phyloP scores from a whole-genome alignment of 1,140 invertebrate genomes.

The Amphibalanus amphitrite region DNA sequence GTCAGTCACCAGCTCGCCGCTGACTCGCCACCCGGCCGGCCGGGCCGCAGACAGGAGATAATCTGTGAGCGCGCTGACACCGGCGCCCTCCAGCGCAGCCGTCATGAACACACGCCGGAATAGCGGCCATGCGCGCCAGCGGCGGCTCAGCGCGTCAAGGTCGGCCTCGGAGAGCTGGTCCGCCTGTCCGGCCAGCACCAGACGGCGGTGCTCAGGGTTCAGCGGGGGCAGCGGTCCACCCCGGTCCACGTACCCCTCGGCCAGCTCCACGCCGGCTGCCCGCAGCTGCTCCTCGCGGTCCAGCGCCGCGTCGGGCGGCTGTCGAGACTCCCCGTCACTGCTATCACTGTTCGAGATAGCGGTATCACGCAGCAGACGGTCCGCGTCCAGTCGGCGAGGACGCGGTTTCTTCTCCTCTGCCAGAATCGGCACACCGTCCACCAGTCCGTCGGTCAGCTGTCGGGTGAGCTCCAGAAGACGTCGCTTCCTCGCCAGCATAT shows the following conservation, averaged over 20 bases:
- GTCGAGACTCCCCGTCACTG: background rate
- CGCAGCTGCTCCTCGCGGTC: background rate
- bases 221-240: background rate
- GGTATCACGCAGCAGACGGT: constrained; percentile 7
- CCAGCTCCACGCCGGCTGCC: background rate
- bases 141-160: constrained; percentile 14
- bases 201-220: background rate
- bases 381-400: constrained; percentile 4
- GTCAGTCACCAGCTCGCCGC: constrained; percentile 10
- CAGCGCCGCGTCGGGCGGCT: background rate
- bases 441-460: constrained; percentile 42
- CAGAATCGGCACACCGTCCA: constrained; percentile 21
- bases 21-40: constrained; percentile 11
- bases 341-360: background rate
- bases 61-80: constrained; percentile 55
- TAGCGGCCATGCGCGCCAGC: constrained; percentile 42
- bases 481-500: constrained; percentile 55
- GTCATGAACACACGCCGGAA: constrained; percentile 77
- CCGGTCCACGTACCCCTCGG: background rate
- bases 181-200: constrained; percentile 12
- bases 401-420: background rate
- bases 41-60: constrained; percentile 17
- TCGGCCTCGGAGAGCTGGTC: constrained; percentile 15
- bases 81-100: constrained; percentile 58
- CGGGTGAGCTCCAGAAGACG: constrained; percentile 49